Conservation (phyloP, 2,797 vertebrate species). For the Urocyon cinereoargenteus region DNA sequence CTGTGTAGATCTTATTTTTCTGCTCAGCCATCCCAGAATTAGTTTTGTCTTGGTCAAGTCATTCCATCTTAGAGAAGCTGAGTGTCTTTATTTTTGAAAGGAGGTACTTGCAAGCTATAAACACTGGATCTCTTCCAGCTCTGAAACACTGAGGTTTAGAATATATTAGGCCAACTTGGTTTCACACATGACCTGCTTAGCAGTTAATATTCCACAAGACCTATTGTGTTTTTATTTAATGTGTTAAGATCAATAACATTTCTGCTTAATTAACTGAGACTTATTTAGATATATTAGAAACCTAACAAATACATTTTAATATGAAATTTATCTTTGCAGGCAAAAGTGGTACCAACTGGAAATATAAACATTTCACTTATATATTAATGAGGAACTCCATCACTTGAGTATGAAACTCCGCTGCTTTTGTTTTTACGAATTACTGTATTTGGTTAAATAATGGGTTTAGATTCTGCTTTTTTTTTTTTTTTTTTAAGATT, state of each 20-base stretch:
- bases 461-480: background rate
- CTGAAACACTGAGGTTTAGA: background rate
- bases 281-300: conserved; percentile 23
- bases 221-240: conserved; percentile 29
- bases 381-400: conserved; percentile 33
- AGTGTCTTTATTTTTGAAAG: background rate
- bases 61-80: background rate
- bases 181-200: background rate
- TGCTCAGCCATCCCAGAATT: background rate
- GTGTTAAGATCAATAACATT: background rate
- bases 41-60: background rate
- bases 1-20: background rate
- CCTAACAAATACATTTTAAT: conserved; percentile 14
- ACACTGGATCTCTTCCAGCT: background rate
- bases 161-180: background rate
- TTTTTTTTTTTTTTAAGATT: too few species aligned
- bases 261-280: conserved; percentile 14
- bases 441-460: background rate
- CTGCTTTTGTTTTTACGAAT: background rate
- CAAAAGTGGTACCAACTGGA: conserved; percentile 22
- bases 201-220: background rate
- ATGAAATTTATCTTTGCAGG: conserved; percentile 55
- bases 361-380: conserved; percentile 11
- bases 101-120: background rate
- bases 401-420: background rate